Evolutionary conservation across 2,888 invertebrate genomes (phyloP), one percentile per base, ranked within the genome.

Genomic region (Pardosa pseudoannulata): DNA sequence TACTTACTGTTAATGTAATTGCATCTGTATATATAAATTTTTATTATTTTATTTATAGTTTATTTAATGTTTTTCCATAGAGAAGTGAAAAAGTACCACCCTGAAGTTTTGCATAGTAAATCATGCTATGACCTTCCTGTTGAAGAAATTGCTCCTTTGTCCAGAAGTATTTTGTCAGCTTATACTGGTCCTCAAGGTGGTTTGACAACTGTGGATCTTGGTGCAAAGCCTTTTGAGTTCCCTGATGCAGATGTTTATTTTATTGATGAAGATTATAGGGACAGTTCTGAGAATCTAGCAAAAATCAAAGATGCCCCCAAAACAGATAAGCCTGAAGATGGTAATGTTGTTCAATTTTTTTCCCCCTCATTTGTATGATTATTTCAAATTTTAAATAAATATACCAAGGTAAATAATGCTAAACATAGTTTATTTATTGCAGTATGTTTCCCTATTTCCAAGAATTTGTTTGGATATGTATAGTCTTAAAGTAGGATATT

Each of bases 121-220:
- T 94, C 94, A 89, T 94, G 95, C 72, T 94, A 95, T 79, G 95
- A 95, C 91, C 92, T 96, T 89, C 96, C 96, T 0, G 90, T 91
- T 72, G 90, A 91, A 56, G 91, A 91, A 88, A 86, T 93, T 64
- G 91, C 93, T 93, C 89, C 93, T 92, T 89, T 93, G 19, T 90
- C 90, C 19, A 90, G 90, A 41, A 93, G 93, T 73, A 93, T 96
- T 75, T 93, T 94, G 79, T 94, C 95, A 16, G 95, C 96, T 78
- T 94, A 94, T 90, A 95, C 96, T 0, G 96, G 96, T 9, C 96
- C 96, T 0, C 95, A 95, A 90, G 95, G 94, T 85, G 96, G 96
- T 0, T 93, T 97, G 6, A 95, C 95, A 0, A 94, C 94, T 68
- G 95, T 96, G 32, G 94, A 94, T 91, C 50, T 56, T 13, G 71